Conservation (phyloP, 2,797 vertebrate genomes). For the Carduelis carduelis region DNA sequence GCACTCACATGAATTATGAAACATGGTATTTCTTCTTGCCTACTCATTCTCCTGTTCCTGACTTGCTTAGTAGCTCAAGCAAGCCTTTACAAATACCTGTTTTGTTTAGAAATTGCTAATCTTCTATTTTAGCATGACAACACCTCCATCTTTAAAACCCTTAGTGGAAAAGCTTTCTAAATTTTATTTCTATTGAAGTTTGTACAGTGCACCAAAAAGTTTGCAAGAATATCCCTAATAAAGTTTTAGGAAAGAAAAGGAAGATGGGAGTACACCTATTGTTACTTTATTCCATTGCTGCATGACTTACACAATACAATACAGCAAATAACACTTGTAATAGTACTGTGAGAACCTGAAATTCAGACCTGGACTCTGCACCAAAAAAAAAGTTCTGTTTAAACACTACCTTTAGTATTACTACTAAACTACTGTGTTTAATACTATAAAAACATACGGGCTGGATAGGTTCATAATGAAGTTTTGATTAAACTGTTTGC, state of each 20-base stretch:
- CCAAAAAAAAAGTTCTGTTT: not conserved
- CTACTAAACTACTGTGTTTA: not conserved
- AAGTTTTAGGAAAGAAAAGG: not conserved
- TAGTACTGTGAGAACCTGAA: not conserved
- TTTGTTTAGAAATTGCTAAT: not conserved
- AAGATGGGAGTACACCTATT: not conserved
- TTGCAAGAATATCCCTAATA: not conserved
- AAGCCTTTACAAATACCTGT: not conserved
- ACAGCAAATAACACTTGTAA: not conserved
- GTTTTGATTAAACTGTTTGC: not conserved
- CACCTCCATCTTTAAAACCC: not conserved
- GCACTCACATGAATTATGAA: slow-evolving; percentile 11
- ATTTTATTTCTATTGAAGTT: not conserved
- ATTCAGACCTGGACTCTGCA: not conserved
- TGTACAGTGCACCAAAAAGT: not conserved
- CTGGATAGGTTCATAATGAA: not conserved
- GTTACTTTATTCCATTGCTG: not conserved
- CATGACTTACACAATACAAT: not conserved
- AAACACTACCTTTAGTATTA: not conserved
- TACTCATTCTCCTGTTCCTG: not conserved
- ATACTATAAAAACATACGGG: not conserved
- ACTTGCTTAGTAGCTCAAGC: not conserved
- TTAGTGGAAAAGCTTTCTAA: not conserved
- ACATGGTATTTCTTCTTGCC: not conserved
- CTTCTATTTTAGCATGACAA: not conserved